Evolutionary conservation across 2,888 invertebrate genomes (phyloP).

Genomic region (Melikaiella ostensackeni): DNA sequence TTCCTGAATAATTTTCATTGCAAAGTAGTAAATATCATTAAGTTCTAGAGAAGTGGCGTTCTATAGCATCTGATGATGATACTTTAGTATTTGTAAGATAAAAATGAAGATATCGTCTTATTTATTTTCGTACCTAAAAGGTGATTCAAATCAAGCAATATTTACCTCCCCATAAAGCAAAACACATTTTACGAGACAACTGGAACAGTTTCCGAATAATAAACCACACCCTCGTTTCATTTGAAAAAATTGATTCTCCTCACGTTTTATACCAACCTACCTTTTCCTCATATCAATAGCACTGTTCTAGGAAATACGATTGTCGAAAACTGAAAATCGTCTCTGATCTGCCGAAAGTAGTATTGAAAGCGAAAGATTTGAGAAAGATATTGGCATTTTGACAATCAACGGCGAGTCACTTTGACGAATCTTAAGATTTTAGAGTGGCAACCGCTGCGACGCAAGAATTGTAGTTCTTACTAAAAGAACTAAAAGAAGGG

Average conservation of each 20-base stretch:
- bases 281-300: constrained; percentile 13
- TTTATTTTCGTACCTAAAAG: background rate
- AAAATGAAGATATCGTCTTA: background rate
- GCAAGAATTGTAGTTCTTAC: constrained; percentile 30
- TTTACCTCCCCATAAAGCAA: background rate
- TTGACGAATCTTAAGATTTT: constrained; percentile 47
- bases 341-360: constrained; percentile 16
- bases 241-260: background rate
- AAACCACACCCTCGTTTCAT: background rate
- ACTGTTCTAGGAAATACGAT: constrained; percentile 25
- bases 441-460: constrained; percentile 37
- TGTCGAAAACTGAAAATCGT: constrained; percentile 12
- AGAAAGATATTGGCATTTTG: constrained; percentile 42
- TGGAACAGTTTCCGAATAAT: background rate
- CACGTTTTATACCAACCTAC: constrained; percentile 7
- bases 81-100: too few species aligned
- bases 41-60: too few species aligned
- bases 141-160: background rate
- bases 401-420: constrained; percentile 42
- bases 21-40: too few species aligned
- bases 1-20: too few species aligned
- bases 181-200: background rate
- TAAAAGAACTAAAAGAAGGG: constrained; percentile 48
- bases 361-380: constrained; percentile 40
- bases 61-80: too few species aligned